Conservation (phyloP, 2,797 vertebrate genomes). For the Danio kyathit region DNA sequence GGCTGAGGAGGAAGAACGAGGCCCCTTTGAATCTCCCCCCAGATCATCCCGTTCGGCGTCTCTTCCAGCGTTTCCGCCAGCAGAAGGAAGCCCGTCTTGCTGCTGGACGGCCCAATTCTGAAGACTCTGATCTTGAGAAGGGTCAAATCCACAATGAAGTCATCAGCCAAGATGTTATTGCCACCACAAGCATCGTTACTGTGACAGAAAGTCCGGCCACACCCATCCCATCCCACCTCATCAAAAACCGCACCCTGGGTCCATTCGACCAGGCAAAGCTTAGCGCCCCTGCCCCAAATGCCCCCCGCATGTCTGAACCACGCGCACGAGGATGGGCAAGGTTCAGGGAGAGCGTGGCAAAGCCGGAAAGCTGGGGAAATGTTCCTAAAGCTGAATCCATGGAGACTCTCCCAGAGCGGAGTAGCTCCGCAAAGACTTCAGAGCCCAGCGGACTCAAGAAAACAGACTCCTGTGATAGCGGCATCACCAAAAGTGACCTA, state of each 20-base stretch:
- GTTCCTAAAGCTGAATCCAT: slow-evolving; percentile 78
- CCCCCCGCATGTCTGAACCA: slow-evolving; percentile 37
- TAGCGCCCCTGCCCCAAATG: slow-evolving; percentile 47
- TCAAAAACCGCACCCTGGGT: slow-evolving; percentile 65
- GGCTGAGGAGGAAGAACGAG: slow-evolving; percentile 95
- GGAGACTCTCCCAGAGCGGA: slow-evolving; percentile 88
- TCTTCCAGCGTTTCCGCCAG: slow-evolving; percentile 97
- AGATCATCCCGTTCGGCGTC: slow-evolving; percentile 92
- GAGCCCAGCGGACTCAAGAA: slow-evolving; percentile 90
- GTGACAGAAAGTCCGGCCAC: slow-evolving; percentile 96
- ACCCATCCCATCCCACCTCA: slow-evolving; percentile 78
- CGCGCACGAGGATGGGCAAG: slow-evolving; percentile 90
- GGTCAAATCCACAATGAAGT: slow-evolving; percentile 81
- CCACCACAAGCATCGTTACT: slow-evolving; percentile 88
- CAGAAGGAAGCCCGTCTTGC: slow-evolving; percentile 93
- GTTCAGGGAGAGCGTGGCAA: slow-evolving; percentile 89
- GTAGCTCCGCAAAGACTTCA: slow-evolving; percentile 79
- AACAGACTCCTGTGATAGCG: slow-evolving; percentile 97
- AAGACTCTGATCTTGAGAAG: slow-evolving; percentile 88
- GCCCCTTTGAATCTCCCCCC: slow-evolving; percentile 92
- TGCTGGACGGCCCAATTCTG: slow-evolving; percentile 75
- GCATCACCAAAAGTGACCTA: slow-evolving; percentile 98
- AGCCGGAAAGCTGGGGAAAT: slow-evolving; percentile 91
- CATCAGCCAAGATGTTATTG: slow-evolving; percentile 76
- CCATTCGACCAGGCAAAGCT: slow-evolving; percentile 85